Base-by-base conservation (phyloP, 2,888 invertebrate genomes). In the Coenonympha glycerion region DNA sequence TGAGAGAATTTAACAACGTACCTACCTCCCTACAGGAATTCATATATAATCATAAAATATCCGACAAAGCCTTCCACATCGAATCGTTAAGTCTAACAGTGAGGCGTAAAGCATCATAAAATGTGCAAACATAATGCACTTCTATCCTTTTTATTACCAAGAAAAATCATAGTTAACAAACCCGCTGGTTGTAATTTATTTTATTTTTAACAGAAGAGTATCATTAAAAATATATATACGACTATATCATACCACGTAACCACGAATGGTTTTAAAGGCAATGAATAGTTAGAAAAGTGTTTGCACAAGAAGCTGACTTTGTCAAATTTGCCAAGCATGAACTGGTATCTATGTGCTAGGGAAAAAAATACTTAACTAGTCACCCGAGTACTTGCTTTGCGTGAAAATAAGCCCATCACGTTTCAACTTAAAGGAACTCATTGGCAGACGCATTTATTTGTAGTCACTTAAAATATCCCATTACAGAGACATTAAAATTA, bases 401-500 rank as follows among this genome's bases (percentile, higher is more conserved):
- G 61, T 49, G 53, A 61, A 57, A 56, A 26, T 50, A 58, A 53
- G 37, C 48, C 41, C 41, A 22, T 49, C 53, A 56, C 54, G 53
- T 58, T 15, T 9, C 5, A 21, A 26, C 21, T 8, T 13, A 24
- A 42, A 8, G 30, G 46, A 28, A 42, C 24, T 22, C 28, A 39
- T 34, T 24, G 24, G 28, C 26, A 30, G 42, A 51, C 19, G 36
- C 52, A 39, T 28, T 28, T 57, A 46, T 58, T 61, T 58, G 47
- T 52, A 41, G 37, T 57, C 53, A 61, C 61, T 61, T 58, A 58
- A 57, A 55, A 52, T 61, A 60, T 61, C 60, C 40, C 33, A 56
- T 61, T 58, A 46, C 61, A 59, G 40, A 37, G 33, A 19, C 37
- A 24, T 8, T 13, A 36, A 8, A n/a, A 9, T 37, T 19, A 39